Conservation (phyloP, 2,797 vertebrate species). For the Lagocephalus sceleratus region DNA sequence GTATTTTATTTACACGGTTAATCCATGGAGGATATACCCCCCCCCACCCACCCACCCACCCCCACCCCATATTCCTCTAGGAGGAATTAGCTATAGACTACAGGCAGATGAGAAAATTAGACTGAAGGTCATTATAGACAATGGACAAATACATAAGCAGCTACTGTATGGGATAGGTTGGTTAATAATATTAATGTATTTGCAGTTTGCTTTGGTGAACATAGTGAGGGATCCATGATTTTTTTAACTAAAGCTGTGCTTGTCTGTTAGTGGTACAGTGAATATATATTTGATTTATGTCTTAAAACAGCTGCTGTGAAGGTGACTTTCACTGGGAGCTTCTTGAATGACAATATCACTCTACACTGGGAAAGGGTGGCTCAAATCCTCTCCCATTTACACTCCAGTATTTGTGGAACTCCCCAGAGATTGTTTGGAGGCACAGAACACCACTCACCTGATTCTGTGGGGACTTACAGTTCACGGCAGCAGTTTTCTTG, state of each 20-base stretch:
- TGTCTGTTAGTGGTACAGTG: not conserved
- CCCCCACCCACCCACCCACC: no score
- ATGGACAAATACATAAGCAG: no score
- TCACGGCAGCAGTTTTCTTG: not conserved
- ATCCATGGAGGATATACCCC: no score
- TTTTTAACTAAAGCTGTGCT: not conserved
- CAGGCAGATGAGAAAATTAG: no score
- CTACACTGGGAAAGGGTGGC: not conserved
- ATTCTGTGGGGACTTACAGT: slow-evolving; percentile 3
- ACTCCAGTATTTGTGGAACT: slow-evolving; percentile 31
- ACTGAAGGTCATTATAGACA: no score
- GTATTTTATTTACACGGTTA: no score
- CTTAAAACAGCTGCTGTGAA: not conserved
- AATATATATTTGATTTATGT: not conserved
- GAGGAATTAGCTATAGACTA: no score
- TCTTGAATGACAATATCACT: slow-evolving; percentile 30
- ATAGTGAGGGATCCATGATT: not conserved
- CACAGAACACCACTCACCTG: slow-evolving; percentile 28
- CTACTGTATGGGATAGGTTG: no score
- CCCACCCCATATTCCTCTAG: no score
- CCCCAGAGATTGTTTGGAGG: slow-evolving; percentile 23
- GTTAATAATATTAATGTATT: no score
- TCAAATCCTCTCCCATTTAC: slow-evolving; percentile 49
- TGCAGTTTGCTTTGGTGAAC: no score
- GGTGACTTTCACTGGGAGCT: slow-evolving; percentile 10